Base-by-base conservation (phyloP, 2,888 invertebrate genomes). In the Brenthis daphne region DNA sequence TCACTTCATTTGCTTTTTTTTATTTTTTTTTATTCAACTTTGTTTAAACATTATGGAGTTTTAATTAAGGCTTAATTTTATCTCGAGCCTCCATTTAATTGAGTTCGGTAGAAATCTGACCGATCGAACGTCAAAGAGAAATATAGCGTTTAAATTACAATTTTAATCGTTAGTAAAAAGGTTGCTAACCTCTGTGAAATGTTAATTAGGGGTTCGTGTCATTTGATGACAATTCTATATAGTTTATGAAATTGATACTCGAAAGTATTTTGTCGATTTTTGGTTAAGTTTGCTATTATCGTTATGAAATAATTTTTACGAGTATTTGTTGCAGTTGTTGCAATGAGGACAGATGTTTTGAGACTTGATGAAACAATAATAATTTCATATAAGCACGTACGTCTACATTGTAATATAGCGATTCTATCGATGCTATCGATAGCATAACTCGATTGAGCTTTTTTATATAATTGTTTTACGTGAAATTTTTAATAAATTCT, bases 21-120 rank as follows among this genome's bases (percentile, higher is more conserved):
- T 74, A 74, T 77, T 75, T 79, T 76, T 75, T 73, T 77, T 78
- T 73, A 71, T 58, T 74, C 77, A 74, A 68, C 77, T 77, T 77
- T 77, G 74, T 77, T 77, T 61, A 64, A 72, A 81, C 80, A 78
- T 85, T 88, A 89, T 88, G 82, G 86, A 85, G 83, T 85, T 90
- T 91, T 91, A 90, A 91, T 90, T 90, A 90, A 90, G 87, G 86
- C 89, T 90, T 89, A 90, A 90, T 89, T 88, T 89, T 90, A 89
- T 90, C 90, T 87, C 78, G 11, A 43, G 74, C 79, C 80, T 86
- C 87, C 87, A 73, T 74, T 70, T 73, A 75, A 74, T 76, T 75
- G 73, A 72, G 69, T 83, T 80, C 77, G 80, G 77, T 77, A 76
- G 80, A 77, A 84, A 84, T 83, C 82, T 80, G 76, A 78, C 74